phyloP scores from a whole-genome alignment of 2,888 invertebrate genomes.

The Phortica okadai region DNA sequence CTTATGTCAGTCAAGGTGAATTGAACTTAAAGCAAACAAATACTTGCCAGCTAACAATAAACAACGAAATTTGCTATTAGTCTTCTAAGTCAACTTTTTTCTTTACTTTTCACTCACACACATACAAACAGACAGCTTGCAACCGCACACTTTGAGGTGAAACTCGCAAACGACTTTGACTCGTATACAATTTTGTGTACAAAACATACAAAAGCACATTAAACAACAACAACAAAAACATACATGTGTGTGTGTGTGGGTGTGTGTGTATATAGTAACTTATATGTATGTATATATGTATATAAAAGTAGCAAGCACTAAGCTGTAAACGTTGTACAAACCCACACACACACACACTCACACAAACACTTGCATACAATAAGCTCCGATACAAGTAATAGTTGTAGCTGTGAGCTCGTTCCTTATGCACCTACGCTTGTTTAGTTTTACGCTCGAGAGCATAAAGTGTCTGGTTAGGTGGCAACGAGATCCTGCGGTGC shows the following conservation, averaged over 20 bases:
- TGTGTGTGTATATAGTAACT: background rate
- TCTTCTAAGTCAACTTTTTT: slow-evolving; percentile 16
- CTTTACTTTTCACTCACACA: background rate
- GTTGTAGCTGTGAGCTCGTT: background rate
- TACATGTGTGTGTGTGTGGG: background rate
- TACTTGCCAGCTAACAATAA: slow-evolving; percentile 3
- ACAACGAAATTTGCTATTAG: slow-evolving; percentile 20
- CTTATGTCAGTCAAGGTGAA: slow-evolving; percentile 47
- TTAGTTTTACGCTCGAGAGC: slow-evolving; percentile 69
- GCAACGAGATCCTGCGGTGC: background rate
- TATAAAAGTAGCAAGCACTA: background rate
- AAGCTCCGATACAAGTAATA: slow-evolving; percentile 28
- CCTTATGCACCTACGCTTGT: slow-evolving; percentile 53
- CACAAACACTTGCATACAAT: slow-evolving; percentile 55
- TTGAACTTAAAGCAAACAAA: slow-evolving; percentile 39
- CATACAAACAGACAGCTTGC: background rate
- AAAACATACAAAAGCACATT: background rate
- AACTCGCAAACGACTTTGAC: background rate
- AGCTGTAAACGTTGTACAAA: slow-evolving; percentile 1
- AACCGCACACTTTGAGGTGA: background rate
- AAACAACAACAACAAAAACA: background rate
- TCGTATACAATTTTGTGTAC: slow-evolving; percentile 13
- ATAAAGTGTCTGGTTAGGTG: slow-evolving; percentile 45
- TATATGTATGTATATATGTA: background rate
- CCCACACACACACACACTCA: slow-evolving; percentile 46